phyloP scores from a whole-genome alignment of 2,888 invertebrate genomes.

The Callimorpha dominula region DNA sequence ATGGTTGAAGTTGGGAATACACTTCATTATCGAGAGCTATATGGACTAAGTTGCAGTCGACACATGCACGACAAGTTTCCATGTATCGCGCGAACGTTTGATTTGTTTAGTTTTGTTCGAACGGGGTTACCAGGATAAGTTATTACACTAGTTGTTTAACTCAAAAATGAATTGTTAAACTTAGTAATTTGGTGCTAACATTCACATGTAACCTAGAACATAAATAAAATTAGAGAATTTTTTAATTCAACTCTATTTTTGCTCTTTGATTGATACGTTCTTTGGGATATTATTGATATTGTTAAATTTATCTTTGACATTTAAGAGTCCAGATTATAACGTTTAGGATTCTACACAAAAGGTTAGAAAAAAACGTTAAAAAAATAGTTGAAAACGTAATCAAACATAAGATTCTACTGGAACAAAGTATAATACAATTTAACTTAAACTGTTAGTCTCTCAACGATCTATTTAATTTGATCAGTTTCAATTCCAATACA shows the following conservation, averaged over 20 bases:
- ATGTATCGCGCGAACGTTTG: constrained; percentile 4
- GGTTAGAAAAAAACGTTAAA: background rate
- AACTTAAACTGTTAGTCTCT: background rate
- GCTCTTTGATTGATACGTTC: background rate
- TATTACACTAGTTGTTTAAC: background rate
- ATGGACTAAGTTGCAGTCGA: constrained; percentile 43
- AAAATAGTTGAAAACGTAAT: background rate
- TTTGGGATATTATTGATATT: too few relatives aligned
- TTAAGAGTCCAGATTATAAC: background rate
- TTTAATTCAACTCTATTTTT: background rate
- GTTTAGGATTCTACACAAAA: background rate
- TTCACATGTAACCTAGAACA: background rate
- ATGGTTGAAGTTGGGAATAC: constrained; percentile 58
- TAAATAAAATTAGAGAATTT: background rate
- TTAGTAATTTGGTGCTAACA: background rate
- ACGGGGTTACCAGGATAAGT: background rate
- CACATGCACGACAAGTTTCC: constrained; percentile 23
- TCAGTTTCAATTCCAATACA: constrained; percentile 27
- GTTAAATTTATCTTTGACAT: background rate
- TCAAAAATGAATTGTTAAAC: background rate
- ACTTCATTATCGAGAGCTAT: constrained; percentile 59
- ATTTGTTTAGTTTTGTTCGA: constrained; percentile 20
- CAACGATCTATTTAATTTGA: constrained; percentile 24
- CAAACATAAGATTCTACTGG: background rate
- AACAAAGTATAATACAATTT: too few relatives aligned